These are phyloP conservation scores for Diadophis punctatus DNA, from an alignment of 2,113 vertebrate species.

Conservation along the genomic window DNA sequence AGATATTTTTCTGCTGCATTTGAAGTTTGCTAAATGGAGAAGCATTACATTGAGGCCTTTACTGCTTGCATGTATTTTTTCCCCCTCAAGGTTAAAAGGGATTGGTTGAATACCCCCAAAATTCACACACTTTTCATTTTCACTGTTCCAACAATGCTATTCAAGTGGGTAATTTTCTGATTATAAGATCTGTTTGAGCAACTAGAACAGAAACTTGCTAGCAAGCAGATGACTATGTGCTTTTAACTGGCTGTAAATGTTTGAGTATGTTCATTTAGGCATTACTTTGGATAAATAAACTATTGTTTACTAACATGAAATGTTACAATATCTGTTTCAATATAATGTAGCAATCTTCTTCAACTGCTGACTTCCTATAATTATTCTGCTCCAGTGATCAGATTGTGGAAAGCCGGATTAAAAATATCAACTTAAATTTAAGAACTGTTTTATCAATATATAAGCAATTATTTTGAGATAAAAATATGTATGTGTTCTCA, in stretches of 20 bases:
- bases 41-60: not conserved
- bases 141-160: not conserved
- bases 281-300: not conserved
- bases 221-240: not conserved
- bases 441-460: not conserved
- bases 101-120: not conserved
- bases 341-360: not conserved
- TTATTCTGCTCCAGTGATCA: not conserved
- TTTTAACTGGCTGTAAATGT: not conserved
- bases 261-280: not conserved
- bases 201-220: not conserved
- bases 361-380: not conserved
- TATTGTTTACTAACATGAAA: not conserved
- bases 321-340: not conserved
- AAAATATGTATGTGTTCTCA: constrained; percentile 61
- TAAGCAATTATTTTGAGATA: not conserved
- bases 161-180: not conserved
- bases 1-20: not conserved
- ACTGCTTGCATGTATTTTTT: not conserved
- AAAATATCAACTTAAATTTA: not conserved
- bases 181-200: not conserved
- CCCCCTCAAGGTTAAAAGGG: not conserved
- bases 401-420: not conserved
- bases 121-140: not conserved
- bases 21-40: not conserved